These are phyloP conservation scores for Ichneumoninae sp. DNA, from an alignment of 2,888 invertebrate genomes.

Conservation along the genomic window DNA sequence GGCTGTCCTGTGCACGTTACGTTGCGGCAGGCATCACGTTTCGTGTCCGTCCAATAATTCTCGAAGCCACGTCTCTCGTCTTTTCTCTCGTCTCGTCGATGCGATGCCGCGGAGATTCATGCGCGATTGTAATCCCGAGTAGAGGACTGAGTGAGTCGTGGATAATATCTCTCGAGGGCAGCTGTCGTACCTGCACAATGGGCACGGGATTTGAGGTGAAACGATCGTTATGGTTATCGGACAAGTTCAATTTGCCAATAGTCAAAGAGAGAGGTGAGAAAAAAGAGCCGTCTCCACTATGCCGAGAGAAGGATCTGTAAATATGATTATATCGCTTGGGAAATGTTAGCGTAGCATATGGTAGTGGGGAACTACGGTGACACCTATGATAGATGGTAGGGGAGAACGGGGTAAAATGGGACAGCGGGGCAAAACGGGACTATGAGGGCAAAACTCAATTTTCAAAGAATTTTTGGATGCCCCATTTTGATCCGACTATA, in stretches of 20 bases:
- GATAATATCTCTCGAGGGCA: slow-evolving; percentile 53
- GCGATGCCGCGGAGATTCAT: slow-evolving; percentile 44
- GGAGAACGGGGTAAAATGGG: too few relatives aligned
- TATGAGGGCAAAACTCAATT: too few relatives aligned
- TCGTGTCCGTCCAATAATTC: slow-evolving; percentile 32
- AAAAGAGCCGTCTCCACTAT: neutral
- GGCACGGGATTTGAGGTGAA: neutral
- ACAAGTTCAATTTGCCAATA: neutral
- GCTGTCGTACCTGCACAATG: slow-evolving; percentile 43
- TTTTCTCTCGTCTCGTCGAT: slow-evolving; percentile 34
- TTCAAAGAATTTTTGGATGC: too few relatives aligned
- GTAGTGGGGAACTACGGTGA: too few relatives aligned
- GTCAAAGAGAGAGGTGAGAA: neutral
- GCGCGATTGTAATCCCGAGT: slow-evolving; percentile 30
- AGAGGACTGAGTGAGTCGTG: slow-evolving; percentile 41
- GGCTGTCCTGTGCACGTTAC: slow-evolving; percentile 33
- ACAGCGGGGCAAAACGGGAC: too few relatives aligned
- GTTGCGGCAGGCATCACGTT: slow-evolving; percentile 25
- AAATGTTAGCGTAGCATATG: too few relatives aligned
- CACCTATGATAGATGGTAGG: too few relatives aligned
- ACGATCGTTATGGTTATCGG: slow-evolving; percentile 12
- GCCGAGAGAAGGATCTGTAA: too few relatives aligned
- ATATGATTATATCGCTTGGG: too few relatives aligned
- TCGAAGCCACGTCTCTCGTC: slow-evolving; percentile 32
- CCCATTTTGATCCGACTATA: too few relatives aligned